Conservation (phyloP, 2,797 vertebrate genomes). For the Enteromius viviparus region DNA sequence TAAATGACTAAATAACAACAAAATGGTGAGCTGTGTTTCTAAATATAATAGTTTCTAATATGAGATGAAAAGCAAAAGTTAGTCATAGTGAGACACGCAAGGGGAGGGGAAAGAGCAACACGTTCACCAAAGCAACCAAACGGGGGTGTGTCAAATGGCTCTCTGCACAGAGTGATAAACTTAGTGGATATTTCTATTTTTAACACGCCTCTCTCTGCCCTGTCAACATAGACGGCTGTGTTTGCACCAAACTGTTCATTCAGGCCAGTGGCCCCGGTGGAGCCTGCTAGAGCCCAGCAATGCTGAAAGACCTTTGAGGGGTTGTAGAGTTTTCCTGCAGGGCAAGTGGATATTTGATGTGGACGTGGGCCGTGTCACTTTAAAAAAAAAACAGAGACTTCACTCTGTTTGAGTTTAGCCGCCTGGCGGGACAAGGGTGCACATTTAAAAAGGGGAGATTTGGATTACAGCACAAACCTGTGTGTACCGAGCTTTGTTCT, state of each 20-base stretch:
- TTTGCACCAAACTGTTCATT: constrained; percentile 63
- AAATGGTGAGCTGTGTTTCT: neutral
- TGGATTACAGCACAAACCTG: constrained; percentile 28
- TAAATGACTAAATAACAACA: neutral
- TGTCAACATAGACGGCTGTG: constrained; percentile 74
- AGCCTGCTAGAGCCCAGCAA: constrained; percentile 40
- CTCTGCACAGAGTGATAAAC: constrained; percentile 82
- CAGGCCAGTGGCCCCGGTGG: constrained; percentile 44
- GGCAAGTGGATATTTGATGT: constrained; percentile 11
- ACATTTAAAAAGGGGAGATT: constrained; percentile 1
- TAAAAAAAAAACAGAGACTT: constrained; percentile 25
- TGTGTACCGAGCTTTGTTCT: constrained; percentile 12
- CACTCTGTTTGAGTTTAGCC: constrained; percentile 45
- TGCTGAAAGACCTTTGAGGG: constrained; percentile 18
- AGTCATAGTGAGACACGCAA: constrained; percentile 69
- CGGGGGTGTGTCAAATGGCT: constrained; percentile 82
- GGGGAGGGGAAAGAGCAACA: constrained; percentile 25
- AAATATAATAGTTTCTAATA: neutral
- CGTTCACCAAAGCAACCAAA: constrained; percentile 68
- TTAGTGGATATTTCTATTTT: constrained; percentile 87
- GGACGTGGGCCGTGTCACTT: constrained; percentile 38
- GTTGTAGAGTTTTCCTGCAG: constrained; percentile 30
- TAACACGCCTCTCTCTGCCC: constrained; percentile 83
- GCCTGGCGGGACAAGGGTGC: constrained; percentile 9
- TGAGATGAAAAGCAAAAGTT: constrained; percentile 30